Conservation (phyloP, 2,113 vertebrate genomes). For the Corythornis madagascariensis region DNA sequence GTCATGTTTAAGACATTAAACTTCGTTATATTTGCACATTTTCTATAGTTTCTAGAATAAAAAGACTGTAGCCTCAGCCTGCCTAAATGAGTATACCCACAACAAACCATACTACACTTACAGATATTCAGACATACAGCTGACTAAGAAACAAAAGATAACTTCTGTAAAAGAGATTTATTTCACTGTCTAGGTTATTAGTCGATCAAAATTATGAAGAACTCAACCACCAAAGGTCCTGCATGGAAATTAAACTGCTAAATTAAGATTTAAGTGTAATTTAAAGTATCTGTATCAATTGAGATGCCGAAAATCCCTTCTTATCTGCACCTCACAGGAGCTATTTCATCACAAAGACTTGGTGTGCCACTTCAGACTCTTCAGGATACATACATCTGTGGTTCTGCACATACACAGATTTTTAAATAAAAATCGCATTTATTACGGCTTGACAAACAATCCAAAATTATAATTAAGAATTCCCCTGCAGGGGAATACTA, state of each 20-base stretch:
- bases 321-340: background rate
- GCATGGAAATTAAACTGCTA: background rate
- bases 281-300: background rate
- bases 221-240: background rate
- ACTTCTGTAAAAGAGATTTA: background rate
- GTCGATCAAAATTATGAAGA: background rate
- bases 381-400: background rate
- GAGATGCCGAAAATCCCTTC: background rate
- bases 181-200: background rate
- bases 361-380: background rate
- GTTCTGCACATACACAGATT: background rate
- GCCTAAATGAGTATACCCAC: background rate
- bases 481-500: background rate
- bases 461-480: background rate
- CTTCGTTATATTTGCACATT: background rate
- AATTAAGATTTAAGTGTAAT: background rate
- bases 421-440: background rate
- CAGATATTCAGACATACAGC: background rate
- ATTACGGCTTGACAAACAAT: background rate
- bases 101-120: background rate
- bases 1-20: background rate
- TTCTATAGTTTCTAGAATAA: background rate
- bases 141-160: background rate
- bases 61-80: background rate
- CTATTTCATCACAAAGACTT: background rate